A percentile compares a stretch with the other conserved stretches of the same genome.
phyloP scores from a whole-genome alignment of 2,888 invertebrate species.

The Odontomyia ornata region DNA sequence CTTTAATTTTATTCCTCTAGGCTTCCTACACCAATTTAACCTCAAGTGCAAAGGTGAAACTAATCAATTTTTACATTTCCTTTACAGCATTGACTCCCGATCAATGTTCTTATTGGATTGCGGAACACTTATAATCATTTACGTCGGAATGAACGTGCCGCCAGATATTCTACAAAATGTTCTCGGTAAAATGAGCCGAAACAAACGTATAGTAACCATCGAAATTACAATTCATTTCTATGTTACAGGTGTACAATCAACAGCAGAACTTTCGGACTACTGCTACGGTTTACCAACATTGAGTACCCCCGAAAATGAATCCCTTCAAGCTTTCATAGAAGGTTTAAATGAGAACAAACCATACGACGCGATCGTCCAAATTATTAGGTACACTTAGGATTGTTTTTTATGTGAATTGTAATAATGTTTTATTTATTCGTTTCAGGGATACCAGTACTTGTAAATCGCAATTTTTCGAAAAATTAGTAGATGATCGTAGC shows the following conservation, averaged over 20 bases:
- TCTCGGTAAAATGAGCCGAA: constrained; percentile 64
- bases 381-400: constrained; percentile 73
- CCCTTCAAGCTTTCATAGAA: constrained; percentile 81
- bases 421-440: constrained; percentile 35
- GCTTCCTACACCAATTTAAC: too few species aligned
- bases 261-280: constrained; percentile 79
- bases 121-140: constrained; percentile 81
- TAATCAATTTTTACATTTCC: constrained; percentile 12
- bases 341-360: constrained; percentile 88
- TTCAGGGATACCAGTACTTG: constrained; percentile 90
- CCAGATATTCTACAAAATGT: constrained; percentile 78
- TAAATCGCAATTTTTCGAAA: constrained; percentile 83
- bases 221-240: not conserved
- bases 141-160: constrained; percentile 83
- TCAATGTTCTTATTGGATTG: constrained; percentile 94
- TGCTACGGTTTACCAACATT: constrained; percentile 80
- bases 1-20: too few species aligned
- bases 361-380: constrained; percentile 77
- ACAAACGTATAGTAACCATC: not conserved
- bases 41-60: too few species aligned
- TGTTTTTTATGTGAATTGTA: not conserved
- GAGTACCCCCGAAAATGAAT: constrained; percentile 77
- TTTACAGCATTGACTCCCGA: constrained; percentile 74
- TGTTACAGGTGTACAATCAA: constrained; percentile 72
- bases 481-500: constrained; percentile 91